Conservation (phyloP, 2,113 vertebrate genomes). For the Haemorhous mexicanus region DNA sequence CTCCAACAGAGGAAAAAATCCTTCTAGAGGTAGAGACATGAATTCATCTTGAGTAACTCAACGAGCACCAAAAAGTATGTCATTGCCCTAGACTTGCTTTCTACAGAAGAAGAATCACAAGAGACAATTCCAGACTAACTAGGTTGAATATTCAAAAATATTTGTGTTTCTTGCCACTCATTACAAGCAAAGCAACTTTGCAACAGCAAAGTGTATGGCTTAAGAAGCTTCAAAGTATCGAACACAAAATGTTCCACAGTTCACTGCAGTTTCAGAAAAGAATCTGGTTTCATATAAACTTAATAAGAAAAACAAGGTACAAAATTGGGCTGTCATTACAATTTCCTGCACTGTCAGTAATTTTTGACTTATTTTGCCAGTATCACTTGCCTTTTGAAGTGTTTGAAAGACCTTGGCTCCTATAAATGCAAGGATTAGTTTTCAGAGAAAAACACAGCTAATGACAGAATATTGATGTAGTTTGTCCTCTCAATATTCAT, state of each 20-base stretch:
- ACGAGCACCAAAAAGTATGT: not conserved
- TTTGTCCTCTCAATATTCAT: not conserved
- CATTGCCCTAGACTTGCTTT: not conserved
- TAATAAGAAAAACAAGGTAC: not conserved
- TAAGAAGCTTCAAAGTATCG: not conserved
- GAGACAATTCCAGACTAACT: not conserved
- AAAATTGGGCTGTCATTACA: not conserved
- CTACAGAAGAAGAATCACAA: not conserved
- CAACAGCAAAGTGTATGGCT: not conserved
- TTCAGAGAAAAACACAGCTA: not conserved
- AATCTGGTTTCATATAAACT: not conserved
- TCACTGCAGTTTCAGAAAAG: not conserved
- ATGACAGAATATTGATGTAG: not conserved
- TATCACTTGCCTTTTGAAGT: not conserved
- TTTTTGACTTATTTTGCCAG: not conserved
- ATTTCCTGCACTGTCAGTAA: not conserved
- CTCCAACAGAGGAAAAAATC: not conserved
- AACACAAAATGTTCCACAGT: not conserved
- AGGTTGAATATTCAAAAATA: not conserved
- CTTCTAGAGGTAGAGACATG: not conserved
- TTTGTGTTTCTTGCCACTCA: not conserved
- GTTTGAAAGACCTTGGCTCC: not conserved
- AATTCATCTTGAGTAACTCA: not conserved
- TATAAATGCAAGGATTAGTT: not conserved
- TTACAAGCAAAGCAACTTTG: no score